Evolutionary conservation across 1,140 invertebrate species (phyloP).

Genomic region (Caenorhabditis latens): DNA sequence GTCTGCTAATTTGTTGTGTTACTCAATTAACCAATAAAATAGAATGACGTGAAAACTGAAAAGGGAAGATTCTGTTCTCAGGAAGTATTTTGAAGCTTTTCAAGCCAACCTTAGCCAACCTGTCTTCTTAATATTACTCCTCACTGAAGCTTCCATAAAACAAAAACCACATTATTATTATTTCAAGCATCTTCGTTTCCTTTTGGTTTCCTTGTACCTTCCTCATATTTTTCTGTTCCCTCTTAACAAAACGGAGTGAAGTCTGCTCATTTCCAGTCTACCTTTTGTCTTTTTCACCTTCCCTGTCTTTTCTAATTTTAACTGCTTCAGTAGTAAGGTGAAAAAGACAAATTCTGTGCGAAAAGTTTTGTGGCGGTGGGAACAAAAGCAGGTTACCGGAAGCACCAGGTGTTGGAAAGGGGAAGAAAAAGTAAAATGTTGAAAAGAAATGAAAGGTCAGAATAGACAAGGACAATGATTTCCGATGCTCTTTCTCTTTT

Average conservation of each 20-base stretch:
- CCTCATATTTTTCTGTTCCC: neutral
- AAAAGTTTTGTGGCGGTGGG: neutral
- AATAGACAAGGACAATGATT: constrained; percentile 52
- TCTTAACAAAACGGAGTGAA: neutral
- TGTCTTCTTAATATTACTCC: neutral
- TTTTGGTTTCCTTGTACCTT: neutral
- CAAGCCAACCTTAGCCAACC: neutral
- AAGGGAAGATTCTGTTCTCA: neutral
- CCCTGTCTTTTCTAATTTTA: constrained; percentile 17
- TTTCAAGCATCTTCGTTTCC: neutral
- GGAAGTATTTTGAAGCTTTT: neutral
- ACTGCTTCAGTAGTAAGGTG: neutral
- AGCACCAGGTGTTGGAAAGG: constrained; percentile 38
- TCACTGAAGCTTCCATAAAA: neutral
- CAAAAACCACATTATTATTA: constrained; percentile 17
- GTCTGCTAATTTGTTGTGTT: no score
- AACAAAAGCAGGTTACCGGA: constrained; percentile 42
- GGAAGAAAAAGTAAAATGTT: constrained; percentile 35
- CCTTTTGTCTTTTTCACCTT: neutral
- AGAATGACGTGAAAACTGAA: no score
- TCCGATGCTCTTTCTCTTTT: constrained; percentile 12
- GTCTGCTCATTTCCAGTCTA: constrained; percentile 24
- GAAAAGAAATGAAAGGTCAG: constrained; percentile 48
- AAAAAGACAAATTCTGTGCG: neutral
- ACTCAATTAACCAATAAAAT: no score